phyloP scores from a whole-genome alignment of 2,888 invertebrate species.

The Steinernema scapterisci region DNA sequence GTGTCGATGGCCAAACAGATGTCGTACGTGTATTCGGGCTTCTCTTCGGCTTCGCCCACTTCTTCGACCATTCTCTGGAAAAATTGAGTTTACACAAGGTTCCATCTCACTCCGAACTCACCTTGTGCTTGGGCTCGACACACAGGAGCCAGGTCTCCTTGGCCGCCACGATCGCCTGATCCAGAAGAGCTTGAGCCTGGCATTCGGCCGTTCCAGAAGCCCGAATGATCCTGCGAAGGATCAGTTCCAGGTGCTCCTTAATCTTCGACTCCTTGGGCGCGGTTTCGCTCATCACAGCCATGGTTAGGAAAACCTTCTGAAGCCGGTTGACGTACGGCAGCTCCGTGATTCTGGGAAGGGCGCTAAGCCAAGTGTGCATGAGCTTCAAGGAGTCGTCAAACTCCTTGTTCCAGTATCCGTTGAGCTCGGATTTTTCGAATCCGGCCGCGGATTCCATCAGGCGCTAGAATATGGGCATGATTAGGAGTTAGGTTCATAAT shows the following conservation, averaged over 20 bases:
- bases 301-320: not conserved
- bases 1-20: slow-evolving; percentile 27
- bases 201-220: not conserved
- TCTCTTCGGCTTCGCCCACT: not conserved
- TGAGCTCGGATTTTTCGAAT: not conserved
- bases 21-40: not conserved
- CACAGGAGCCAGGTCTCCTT: not conserved
- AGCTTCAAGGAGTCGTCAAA: slow-evolving; percentile 6
- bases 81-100: not conserved
- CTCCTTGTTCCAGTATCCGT: not conserved
- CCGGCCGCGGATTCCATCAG: not conserved
- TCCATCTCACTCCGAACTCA: not conserved
- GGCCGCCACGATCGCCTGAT: not conserved
- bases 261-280: not conserved
- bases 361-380: not conserved
- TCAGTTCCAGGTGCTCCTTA: not conserved
- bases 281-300: not conserved
- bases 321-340: not conserved
- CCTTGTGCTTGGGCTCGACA: not conserved
- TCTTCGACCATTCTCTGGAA: slow-evolving; percentile 17
- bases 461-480: not conserved
- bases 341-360: slow-evolving; percentile 2
- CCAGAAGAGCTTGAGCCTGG: not conserved
- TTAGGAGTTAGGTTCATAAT: not conserved
- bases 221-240: not conserved